Evolutionary conservation across 2,888 invertebrate species (phyloP).

Genomic region (Catocala fraxini): DNA sequence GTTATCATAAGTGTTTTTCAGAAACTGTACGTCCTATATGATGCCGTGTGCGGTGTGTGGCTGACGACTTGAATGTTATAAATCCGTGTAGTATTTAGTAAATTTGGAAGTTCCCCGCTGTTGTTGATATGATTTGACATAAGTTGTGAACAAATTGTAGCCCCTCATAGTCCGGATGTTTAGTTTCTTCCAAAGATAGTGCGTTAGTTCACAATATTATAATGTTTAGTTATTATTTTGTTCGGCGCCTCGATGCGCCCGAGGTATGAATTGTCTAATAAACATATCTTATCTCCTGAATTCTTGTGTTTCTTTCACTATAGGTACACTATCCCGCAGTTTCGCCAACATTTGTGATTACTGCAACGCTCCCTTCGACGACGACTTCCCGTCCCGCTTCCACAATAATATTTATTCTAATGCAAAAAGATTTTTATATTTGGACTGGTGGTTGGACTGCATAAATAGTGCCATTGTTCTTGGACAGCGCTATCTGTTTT

Average conservation of each 20-base stretch:
- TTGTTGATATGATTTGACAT: constrained; percentile 48
- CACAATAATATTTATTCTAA: too few species aligned
- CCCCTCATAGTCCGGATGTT: constrained; percentile 68
- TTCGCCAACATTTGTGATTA: too few species aligned
- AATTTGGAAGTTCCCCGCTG: constrained; percentile 59
- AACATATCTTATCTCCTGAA: constrained; percentile 85
- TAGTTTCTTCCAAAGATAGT: constrained; percentile 85
- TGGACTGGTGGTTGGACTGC: too few species aligned
- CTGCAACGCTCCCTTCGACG: too few species aligned
- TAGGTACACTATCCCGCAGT: too few species aligned
- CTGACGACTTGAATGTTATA: constrained; percentile 5
- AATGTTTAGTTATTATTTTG: constrained; percentile 68
- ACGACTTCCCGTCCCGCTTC: too few species aligned
- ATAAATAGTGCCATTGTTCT: too few species aligned
- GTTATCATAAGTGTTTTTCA: constrained; percentile 10
- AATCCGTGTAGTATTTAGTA: constrained; percentile 58
- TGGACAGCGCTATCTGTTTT: too few species aligned
- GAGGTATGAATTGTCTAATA: constrained; percentile 84
- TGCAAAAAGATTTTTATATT: too few species aligned
- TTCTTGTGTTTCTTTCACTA: constrained; percentile 46
- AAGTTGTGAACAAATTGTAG: constrained; percentile 48
- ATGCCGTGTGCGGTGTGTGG: background rate
- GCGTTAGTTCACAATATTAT: constrained; percentile 76
- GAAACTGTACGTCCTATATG: constrained; percentile 23
- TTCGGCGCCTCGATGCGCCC: constrained; percentile 66